Percentiles rank a stretch among this genome's conserved stretches.
These are phyloP conservation scores for Nyctereutes procyonoides DNA, from an alignment of 2,113 vertebrate genomes.

Conservation along the genomic window DNA sequence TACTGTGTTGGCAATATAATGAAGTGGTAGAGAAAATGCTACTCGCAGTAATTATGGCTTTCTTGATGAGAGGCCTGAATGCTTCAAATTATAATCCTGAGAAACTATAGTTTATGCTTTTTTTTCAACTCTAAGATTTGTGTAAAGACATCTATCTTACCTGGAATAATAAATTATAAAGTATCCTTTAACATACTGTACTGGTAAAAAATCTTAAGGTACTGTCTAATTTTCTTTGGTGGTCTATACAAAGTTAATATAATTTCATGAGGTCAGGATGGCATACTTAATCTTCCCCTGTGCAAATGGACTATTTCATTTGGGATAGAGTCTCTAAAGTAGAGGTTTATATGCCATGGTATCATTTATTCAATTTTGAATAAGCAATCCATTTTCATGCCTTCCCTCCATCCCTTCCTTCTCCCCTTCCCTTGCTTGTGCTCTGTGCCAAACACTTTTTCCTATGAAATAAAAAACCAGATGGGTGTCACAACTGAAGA, in stretches of 20 bases:
- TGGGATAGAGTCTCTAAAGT: background rate
- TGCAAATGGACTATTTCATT: background rate
- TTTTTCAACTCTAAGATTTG: background rate
- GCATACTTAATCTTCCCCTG: background rate
- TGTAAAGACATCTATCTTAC: background rate
- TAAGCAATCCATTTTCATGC: background rate
- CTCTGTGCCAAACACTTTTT: background rate
- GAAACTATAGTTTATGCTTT: background rate
- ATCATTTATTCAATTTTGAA: background rate
- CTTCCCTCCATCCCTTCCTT: background rate
- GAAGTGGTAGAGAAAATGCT: background rate
- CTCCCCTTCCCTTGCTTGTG: background rate
- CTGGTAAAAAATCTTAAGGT: conserved; percentile 5
- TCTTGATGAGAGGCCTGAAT: background rate
- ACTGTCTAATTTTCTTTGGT: background rate
- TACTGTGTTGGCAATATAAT: background rate
- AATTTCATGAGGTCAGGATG: conserved; percentile 1
- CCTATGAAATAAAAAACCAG: background rate
- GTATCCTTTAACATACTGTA: background rate
- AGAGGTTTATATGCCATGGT: background rate
- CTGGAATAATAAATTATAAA: conserved; percentile 18
- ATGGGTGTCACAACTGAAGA: background rate
- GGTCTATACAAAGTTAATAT: background rate
- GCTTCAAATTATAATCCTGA: conserved; percentile 40
- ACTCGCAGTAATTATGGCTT: background rate